Conservation (phyloP, 2,113 vertebrate genomes). For the Eretmochelys imbricata region DNA sequence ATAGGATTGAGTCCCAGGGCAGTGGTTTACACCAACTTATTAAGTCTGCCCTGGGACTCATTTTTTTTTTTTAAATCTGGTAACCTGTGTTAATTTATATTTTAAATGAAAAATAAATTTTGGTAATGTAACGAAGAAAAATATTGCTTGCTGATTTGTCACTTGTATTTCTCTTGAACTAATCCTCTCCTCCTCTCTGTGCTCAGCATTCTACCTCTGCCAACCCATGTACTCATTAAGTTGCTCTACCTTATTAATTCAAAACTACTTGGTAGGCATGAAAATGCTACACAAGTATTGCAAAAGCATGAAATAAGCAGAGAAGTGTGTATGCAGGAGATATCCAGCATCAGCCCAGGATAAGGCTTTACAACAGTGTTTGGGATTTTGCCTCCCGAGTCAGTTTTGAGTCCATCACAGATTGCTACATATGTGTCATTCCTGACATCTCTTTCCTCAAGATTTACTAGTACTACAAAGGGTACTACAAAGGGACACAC, state of each 20-base stretch:
- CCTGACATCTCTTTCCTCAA: neutral
- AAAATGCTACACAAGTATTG: neutral
- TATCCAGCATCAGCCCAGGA: neutral
- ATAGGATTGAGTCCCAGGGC: neutral
- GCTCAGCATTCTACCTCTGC: neutral
- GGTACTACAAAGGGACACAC: neutral
- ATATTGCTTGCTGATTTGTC: neutral
- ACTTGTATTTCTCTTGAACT: neutral
- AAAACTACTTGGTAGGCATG: neutral
- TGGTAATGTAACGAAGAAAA: neutral
- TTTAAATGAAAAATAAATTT: neutral
- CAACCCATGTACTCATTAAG: neutral
- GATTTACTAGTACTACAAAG: neutral
- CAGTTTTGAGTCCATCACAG: neutral
- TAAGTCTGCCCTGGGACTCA: neutral
- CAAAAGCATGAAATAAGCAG: neutral
- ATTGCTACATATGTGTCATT: rapidly evolving
- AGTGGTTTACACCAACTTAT: rapidly evolving
- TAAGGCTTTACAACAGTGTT: neutral
- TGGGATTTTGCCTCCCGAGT: neutral
- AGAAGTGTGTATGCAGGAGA: neutral
- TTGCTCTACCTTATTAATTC: neutral
- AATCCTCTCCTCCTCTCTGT: neutral
- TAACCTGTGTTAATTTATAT: neutral
- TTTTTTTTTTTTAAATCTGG: conserved; percentile 26